Base-by-base conservation (phyloP, 2,888 invertebrate species). In the Drosophila emarginata region DNA sequence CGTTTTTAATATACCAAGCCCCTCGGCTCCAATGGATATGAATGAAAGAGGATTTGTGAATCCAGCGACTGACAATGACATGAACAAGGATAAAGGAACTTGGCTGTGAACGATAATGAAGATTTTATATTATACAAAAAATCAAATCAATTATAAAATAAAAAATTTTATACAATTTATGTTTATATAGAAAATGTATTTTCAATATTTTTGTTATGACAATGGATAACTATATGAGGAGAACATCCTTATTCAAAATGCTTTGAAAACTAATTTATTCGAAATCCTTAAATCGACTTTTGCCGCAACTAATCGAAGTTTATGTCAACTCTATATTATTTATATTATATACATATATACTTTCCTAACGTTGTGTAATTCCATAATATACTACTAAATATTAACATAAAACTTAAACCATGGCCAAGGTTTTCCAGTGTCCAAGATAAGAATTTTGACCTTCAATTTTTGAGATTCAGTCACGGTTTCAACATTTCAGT, bases 1-100 rank as follows among this genome's bases (percentile, higher is more conserved):
- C 3, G 88, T 90, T 9, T 90, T 90, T 59, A 58, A 80, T 76
- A 81, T 89, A 60, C 76, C 80, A 14, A 76, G 76, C 28, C 74
- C 85, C 0, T 72, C 76, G 11, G 78, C 79, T 0, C 81, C 78
- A 0, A 37, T 51, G 11, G 9, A 14, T 40, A 64, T 67, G 59
- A 61, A 45, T 2, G 56, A 40, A 14, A 62, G 69, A 39, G 75
- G 45, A 6, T 52, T 61, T 50, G 57, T 54, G 0, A 80, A 75
- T 56, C 72, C 65, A n/a, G 72, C 26, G 3, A n/a, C 66, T 37
- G 72, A 77, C 11, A 15, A 23, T 37, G 72, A 77, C 11, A 15
- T 26, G 4, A 62, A 67, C 39, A 66, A 58, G 14, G 57, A 57
- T 32, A 87, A 83, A 45, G 86, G 87, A 21, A 85, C 82, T 18